Conservation (phyloP, 2,797 vertebrate genomes). For the Tenualosa ilisha region DNA sequence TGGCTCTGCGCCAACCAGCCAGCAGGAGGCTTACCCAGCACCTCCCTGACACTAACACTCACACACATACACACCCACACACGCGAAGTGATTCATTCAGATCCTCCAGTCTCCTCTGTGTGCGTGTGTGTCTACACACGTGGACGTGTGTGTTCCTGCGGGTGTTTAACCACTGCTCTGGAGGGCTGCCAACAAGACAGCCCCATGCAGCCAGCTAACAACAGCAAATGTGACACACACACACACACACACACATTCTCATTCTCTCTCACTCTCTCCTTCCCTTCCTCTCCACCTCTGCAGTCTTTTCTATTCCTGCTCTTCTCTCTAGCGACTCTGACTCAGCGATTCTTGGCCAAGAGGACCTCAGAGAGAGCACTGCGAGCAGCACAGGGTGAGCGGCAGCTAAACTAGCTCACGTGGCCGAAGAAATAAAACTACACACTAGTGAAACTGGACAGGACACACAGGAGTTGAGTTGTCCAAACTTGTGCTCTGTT, state of each 20-base stretch:
- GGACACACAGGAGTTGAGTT: too few relatives aligned
- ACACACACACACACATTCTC: not conserved
- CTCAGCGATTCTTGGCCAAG: not conserved
- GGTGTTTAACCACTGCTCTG: conserved; percentile 60
- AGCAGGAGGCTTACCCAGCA: not conserved
- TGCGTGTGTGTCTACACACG: not conserved
- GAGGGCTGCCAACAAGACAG: conserved; percentile 64
- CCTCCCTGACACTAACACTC: not conserved
- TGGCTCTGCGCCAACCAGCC: not conserved
- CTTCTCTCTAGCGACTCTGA: not conserved
- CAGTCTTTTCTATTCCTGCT: not conserved
- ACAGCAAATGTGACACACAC: not conserved
- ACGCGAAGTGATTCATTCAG: not conserved
- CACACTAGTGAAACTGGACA: too few relatives aligned
- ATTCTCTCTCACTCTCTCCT: not conserved
- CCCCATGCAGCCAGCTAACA: not conserved
- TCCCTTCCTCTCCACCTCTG: not conserved
- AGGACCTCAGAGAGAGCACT: not conserved
- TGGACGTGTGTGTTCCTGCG: not conserved
- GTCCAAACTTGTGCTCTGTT: too few relatives aligned
- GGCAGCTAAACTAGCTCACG: not conserved
- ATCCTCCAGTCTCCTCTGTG: not conserved
- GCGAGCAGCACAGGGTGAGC: not conserved
- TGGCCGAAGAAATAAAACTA: not conserved
- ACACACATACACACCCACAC: not conserved